phyloP scores from a whole-genome alignment of 1,140 invertebrate genomes.

The Oreohelix idahoensis region DNA sequence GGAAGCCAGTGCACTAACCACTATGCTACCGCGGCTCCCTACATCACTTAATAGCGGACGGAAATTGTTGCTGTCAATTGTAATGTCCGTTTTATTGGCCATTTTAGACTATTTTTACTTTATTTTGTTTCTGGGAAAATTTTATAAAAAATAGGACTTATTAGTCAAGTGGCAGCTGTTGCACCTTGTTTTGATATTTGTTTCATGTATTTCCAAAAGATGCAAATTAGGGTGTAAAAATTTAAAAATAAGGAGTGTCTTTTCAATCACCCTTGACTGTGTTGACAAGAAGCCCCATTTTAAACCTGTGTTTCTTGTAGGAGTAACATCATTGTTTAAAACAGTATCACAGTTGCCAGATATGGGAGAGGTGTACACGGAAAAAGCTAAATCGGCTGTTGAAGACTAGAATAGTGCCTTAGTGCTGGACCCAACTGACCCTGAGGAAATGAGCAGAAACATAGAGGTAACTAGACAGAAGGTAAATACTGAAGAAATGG shows the following conservation, averaged over 20 bases:
- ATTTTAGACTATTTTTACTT: too few relatives aligned
- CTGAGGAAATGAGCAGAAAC: neutral
- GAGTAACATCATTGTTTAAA: neutral
- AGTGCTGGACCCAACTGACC: neutral
- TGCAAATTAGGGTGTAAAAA: neutral
- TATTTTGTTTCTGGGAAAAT: too few relatives aligned
- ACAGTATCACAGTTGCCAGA: neutral
- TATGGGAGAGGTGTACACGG: neutral
- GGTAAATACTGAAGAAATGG: neutral
- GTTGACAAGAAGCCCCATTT: neutral
- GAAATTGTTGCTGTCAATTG: too few relatives aligned
- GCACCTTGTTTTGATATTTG: too few relatives aligned
- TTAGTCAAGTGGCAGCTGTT: too few relatives aligned
- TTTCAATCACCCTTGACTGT: too few relatives aligned
- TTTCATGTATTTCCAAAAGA: neutral
- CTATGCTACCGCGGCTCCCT: too few relatives aligned
- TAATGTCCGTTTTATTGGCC: too few relatives aligned
- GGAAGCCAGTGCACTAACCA: too few relatives aligned
- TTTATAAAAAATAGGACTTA: neutral
- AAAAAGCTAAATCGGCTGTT: neutral
- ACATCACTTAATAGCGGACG: too few relatives aligned
- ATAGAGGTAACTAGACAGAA: neutral
- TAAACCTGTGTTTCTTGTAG: neutral
- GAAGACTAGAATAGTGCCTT: neutral
- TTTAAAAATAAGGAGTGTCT: too few relatives aligned